These are phyloP conservation scores for Baccha elongata DNA, from an alignment of 2,888 invertebrate genomes.

Conservation along the genomic window DNA sequence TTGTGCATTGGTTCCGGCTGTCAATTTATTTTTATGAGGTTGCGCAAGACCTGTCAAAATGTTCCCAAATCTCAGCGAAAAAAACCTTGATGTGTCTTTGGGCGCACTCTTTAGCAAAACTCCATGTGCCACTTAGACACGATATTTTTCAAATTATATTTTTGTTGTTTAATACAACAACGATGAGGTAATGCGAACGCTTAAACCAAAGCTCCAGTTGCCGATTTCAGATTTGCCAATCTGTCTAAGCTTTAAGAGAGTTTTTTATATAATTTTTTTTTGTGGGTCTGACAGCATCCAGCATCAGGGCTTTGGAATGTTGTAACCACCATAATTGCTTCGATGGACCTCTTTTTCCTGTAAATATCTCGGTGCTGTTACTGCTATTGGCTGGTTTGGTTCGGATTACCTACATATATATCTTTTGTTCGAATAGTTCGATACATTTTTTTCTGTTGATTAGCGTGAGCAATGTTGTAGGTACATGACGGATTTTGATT, in stretches of 20 bases:
- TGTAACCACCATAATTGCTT: conserved; percentile 67
- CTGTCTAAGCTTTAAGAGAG: conserved; percentile 32
- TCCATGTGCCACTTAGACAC: conserved; percentile 53
- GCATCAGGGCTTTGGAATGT: conserved; percentile 49
- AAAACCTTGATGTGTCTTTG: conserved; percentile 54
- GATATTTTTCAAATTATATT: conserved; percentile 26
- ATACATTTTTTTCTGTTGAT: conserved; percentile 14
- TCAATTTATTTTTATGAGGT: neutral
- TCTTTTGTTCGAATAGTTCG: conserved; percentile 12
- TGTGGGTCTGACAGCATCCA: conserved; percentile 11
- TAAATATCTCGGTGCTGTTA: neutral
- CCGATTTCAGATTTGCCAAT: conserved; percentile 68
- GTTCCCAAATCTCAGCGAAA: conserved; percentile 9
- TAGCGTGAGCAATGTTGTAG: conserved; percentile 26
- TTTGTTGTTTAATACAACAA: conserved; percentile 32
- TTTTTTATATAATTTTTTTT: conserved; percentile 32
- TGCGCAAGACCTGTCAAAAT: conserved; percentile 56
- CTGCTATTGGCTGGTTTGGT: conserved; percentile 13
- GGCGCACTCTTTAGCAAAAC: conserved; percentile 10
- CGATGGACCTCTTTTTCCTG: conserved; percentile 27
- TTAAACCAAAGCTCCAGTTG: conserved; percentile 48
- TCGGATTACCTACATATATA: too few species aligned
- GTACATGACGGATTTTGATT: conserved; percentile 57
- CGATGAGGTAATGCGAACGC: neutral
- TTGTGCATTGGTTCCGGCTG: conserved; percentile 44